Percentiles rank a stretch among this genome's conserved stretches.
phyloP scores from a whole-genome alignment of 2,888 invertebrate species.

The Rhagonycha lutea region DNA sequence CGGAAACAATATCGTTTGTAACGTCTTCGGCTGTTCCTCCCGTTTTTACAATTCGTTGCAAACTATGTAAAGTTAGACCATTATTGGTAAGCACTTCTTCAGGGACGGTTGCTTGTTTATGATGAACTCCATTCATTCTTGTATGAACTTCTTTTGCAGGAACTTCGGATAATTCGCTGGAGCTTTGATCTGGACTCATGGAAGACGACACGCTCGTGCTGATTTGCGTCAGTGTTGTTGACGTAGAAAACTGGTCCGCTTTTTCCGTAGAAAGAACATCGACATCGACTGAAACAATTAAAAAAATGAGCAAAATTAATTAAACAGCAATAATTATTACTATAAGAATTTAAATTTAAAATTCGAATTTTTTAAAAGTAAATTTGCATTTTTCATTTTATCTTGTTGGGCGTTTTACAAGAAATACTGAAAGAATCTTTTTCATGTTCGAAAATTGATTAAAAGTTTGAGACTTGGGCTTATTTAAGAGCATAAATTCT shows the following conservation, averaged over 20 bases:
- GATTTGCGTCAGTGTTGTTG: slow-evolving; percentile 43
- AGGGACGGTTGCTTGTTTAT: slow-evolving; percentile 40
- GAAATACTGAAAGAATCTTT: slow-evolving; percentile 48
- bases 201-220: slow-evolving; percentile 36
- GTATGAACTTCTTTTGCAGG: slow-evolving; percentile 33
- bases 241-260: slow-evolving; percentile 34
- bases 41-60: slow-evolving; percentile 39
- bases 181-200: slow-evolving; percentile 50
- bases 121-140: slow-evolving; percentile 39
- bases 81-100: slow-evolving; percentile 42
- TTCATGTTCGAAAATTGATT: slow-evolving; percentile 56
- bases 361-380: slow-evolving; percentile 1
- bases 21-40: slow-evolving; percentile 43
- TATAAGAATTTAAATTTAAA: not conserved
- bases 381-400: slow-evolving; percentile 18
- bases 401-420: slow-evolving; percentile 27
- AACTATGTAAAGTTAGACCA: slow-evolving; percentile 40
- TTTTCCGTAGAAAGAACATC: slow-evolving; percentile 41
- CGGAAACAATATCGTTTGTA: slow-evolving; percentile 40
- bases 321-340: not conserved
- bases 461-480: slow-evolving; percentile 54
- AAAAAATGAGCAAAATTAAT: not conserved
- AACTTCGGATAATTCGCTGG: slow-evolving; percentile 46
- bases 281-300: slow-evolving; percentile 51
- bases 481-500: slow-evolving; percentile 57